A percentile compares a stretch with the other conserved stretches of the same genome.
Conservation (phyloP, 2,797 vertebrate genomes). For the Lates japonicus region DNA sequence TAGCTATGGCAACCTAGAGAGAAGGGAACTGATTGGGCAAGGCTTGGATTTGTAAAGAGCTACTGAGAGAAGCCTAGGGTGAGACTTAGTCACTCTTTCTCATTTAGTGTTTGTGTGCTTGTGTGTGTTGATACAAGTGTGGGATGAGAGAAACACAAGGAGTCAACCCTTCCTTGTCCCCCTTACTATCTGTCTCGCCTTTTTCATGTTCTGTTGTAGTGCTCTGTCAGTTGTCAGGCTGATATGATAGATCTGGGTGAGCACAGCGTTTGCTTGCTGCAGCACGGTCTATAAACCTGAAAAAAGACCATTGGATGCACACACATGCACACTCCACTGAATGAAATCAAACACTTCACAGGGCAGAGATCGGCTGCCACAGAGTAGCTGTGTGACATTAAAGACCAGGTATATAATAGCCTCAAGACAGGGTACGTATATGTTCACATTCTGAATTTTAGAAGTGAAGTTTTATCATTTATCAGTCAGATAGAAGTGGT, state of each 20-base stretch:
- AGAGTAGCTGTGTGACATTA: conserved; percentile 32
- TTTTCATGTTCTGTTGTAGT: conserved; percentile 43
- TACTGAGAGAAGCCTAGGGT: conserved; percentile 68
- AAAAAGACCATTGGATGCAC: conserved; percentile 51
- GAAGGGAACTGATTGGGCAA: conserved; percentile 78
- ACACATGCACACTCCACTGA: conserved; percentile 58
- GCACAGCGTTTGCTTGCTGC: conserved; percentile 27
- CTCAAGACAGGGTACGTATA: conserved; percentile 19
- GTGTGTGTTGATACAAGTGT: conserved; percentile 49
- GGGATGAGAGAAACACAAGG: conserved; percentile 45
- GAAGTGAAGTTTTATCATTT: conserved; percentile 2
- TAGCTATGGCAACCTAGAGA: conserved; percentile 84
- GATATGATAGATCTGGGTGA: conserved; percentile 35
- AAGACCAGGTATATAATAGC: conserved; percentile 54
- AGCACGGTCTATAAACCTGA: conserved; percentile 51
- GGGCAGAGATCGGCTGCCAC: conserved; percentile 36
- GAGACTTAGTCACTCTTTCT: conserved; percentile 66
- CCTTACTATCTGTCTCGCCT: conserved; percentile 32
- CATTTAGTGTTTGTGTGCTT: conserved; percentile 55
- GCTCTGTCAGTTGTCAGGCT: conserved; percentile 35
- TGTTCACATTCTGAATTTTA: conserved; percentile 33
- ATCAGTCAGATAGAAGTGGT: background rate
- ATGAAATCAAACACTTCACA: conserved; percentile 61
- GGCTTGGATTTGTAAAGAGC: conserved; percentile 78
- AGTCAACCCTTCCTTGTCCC: conserved; percentile 35